phyloP scores from a whole-genome alignment of 2,797 vertebrate species.

The Acanthopagrus latus region DNA sequence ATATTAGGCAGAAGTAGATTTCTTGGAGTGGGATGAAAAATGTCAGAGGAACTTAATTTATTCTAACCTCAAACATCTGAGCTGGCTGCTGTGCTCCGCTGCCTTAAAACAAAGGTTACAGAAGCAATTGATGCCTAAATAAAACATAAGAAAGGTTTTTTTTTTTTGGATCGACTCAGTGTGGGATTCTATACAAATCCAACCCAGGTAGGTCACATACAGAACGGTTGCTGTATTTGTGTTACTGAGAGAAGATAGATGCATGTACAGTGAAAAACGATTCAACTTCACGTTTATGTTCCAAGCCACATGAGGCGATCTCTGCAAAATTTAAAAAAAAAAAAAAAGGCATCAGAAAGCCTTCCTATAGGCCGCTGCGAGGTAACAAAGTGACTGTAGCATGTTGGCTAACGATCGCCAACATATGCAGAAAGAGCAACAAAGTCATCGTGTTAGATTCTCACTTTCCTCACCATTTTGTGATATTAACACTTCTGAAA shows the following conservation, averaged over 20 bases:
- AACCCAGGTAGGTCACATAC: not conserved
- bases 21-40: constrained; percentile 67
- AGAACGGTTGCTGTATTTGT: no score
- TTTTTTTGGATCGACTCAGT: not conserved
- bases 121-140: constrained; percentile 5
- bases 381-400: not conserved
- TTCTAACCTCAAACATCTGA: constrained; percentile 56
- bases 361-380: not conserved
- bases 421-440: not conserved
- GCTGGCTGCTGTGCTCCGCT: constrained; percentile 23
- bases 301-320: not conserved
- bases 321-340: not conserved
- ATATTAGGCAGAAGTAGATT: constrained; percentile 69
- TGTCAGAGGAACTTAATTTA: constrained; percentile 64
- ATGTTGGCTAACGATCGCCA: not conserved
- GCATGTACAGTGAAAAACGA: no score
- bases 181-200: not conserved
- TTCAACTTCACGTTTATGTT: not conserved
- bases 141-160: not conserved
- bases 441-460: not conserved
- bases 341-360: not conserved
- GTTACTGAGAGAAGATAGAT: not conserved
- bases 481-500: no score
- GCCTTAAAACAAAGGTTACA: constrained; percentile 28
- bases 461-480: no score